Base-by-base conservation (phyloP, 1,140 invertebrate genomes). In the Copidosoma floridanum region DNA sequence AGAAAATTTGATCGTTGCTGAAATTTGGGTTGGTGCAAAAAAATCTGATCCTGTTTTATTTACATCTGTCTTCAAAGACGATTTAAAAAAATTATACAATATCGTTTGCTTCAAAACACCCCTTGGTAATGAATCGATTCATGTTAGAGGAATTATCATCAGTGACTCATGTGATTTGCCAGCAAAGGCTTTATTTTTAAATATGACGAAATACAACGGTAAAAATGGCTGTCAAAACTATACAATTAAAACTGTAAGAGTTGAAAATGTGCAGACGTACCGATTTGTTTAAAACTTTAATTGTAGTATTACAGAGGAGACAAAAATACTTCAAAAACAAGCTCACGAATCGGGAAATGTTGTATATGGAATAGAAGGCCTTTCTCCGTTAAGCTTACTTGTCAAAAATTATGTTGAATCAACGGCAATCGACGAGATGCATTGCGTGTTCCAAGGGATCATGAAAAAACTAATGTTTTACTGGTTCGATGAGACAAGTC, bases 371-470 rank as follows among this genome's bases (percentile, higher is more conserved):
- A 59, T 69, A 3, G 65, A 65, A 56, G 65, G 44, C 37, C 65
- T 14, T 8, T 26, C 40, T 38, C 52, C 18, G 3, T 40, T 51
- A 21, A 29, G 16, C 43, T 10, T 5, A 7, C 23, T 63, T 52
- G 57, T 63, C 59, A 21, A 23, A 51, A 46, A 43, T 11, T 55
- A 61, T 44, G 40, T 63, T 6, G 29, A 38, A 38, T 23, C 18
- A 6, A 67, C 65, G 1, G 32, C 62, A 0, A 12, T 64, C 1
- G 68, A 69, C 43, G 27, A 55, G 0, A 66, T 70, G 64, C 65
- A 70, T 24, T 64, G 59, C 23, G 21, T 66, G 1, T 70, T 64
- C 32, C 62, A 60, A 60, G 65, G 65, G 1, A 43, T 63, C 27
- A n/a, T 51, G 0, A 64, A 60, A 44, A 52, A 47, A 47, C 20